Base-by-base conservation (phyloP, 2,797 vertebrate species). In the Intellagama lesueurii region DNA sequence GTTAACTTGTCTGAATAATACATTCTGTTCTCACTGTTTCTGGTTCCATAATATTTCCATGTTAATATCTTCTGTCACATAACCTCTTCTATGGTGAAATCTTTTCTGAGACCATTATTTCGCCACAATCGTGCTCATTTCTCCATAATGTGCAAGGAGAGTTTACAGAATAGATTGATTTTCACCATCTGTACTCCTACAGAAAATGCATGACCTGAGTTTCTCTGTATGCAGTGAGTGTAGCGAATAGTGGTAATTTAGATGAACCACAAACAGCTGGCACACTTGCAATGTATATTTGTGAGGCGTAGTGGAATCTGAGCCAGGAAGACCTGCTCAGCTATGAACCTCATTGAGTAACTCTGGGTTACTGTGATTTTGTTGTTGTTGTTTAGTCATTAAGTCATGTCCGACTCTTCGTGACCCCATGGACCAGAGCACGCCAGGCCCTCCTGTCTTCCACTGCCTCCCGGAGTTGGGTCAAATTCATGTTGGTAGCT, bases 151-250 rank as follows among this genome's bases (percentile, higher is more conserved):
- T 64, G 0, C 14, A 47, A 68, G 28, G n/a, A 89, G 75, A 40
- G 26, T 24, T 85, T 89, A 64, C 66, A 73, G 4, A 6, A 82
- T n/a, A 32, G 86, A 64, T 47, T 22, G 8, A 78, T 66, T 40
- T 5, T 40, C 9, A 3, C 2, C 49, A 16, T 0, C 22, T 86
- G 30, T 5, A 30, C 6, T n/a, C 77, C 1, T 2, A 0, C 4
- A 0, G 60, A n/a, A 78, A 87, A 56, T n/a, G 30, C 77, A 69
- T 44, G 40, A 64, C 30, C 7, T 72, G 0, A 28, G 14, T 0
- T 52, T n/a, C 88, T 80, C 60, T 83, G 44, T 30, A 19, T 88
- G 85, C 88, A 84, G 49, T 85, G 32, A 88, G 75, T 87, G 91
- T 88, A 72, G 44, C 7, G 4, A 89, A 89, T 91, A 56, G 79